Conservation (phyloP, 2,113 vertebrate genomes). For the Platanista minor region DNA sequence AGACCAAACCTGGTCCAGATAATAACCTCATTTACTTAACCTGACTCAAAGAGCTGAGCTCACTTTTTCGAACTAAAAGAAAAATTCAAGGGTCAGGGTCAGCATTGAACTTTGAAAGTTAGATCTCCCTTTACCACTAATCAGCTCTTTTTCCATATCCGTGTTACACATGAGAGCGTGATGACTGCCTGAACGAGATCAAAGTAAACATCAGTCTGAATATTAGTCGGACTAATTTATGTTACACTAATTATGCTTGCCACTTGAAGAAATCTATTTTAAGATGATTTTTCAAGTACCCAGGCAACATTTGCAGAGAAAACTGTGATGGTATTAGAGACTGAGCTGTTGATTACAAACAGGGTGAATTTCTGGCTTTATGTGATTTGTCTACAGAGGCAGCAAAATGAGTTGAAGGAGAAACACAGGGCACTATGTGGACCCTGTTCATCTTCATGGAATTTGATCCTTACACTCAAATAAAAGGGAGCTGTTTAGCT, state of each 20-base stretch:
- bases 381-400: constrained; percentile 56
- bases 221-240: constrained; percentile 63
- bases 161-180: not conserved
- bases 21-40: not conserved
- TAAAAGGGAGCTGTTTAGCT: constrained; percentile 15
- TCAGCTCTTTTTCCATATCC: constrained; percentile 7
- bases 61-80: constrained; percentile 32
- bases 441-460: constrained; percentile 23
- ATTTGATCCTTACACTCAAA: constrained; percentile 27
- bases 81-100: not conserved
- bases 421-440: not conserved
- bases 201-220: constrained; percentile 57
- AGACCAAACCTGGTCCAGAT: not conserved
- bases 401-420: constrained; percentile 45
- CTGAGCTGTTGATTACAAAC: constrained; percentile 57
- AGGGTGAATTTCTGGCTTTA: not conserved
- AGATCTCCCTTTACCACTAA: not conserved
- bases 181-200: constrained; percentile 24
- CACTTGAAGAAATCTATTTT: constrained; percentile 63
- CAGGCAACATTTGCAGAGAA: constrained; percentile 51
- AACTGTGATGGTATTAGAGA: constrained; percentile 39
- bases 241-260: constrained; percentile 51
- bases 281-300: constrained; percentile 69
- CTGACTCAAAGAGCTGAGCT: not conserved
- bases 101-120: not conserved